Evolutionary conservation across 2,113 vertebrate species (phyloP), one percentile per base, ranked within the genome.

Genomic region (Microtus montanus): DNA sequence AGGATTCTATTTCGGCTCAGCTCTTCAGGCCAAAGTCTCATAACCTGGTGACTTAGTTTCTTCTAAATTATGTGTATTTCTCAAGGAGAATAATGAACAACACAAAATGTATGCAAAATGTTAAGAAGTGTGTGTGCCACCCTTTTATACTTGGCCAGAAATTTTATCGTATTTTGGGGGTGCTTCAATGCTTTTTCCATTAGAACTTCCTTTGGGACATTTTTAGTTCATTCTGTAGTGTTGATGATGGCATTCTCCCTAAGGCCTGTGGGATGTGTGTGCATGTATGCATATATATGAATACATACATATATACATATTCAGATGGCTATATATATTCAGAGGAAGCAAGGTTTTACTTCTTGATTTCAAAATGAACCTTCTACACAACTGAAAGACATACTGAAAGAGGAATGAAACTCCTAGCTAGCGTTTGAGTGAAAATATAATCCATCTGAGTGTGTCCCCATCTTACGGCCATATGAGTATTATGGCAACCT

Each of bases 1-100:
- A 91, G 96, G 19, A 96, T 97, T 54, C 66, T 95, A 96, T 88
- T 66, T 97, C 96, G 63, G 35, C 82, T 90, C 84, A 92, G 54
- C 63, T 97, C 92, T 93, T 95, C 97, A 75, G 96, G 52, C 94
- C 96, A 90, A 95, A 95, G 24, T 71, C 30, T 66, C 91, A 89
- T 92, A 95, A 28, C 3, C 35, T 94, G 78, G 73, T 89, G 90
- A 86, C 83, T 95, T 96, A 92, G 11, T 95, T 97, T 79, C 89
- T 83, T 94, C 77, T 17, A 73, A 92, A 52, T 84, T 33, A 4
- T 73, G 91, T 8, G 77, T 68, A 64, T 58, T 89, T 95, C 94
- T 89, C 87, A 79, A 90, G 93, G 58, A 87, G 63, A 80, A 73
- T 92, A 87, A 88, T 87, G 41, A 77, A 47, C 38, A 82, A 92